A percentile compares a stretch with the other conserved stretches of the same genome.
phyloP scores from a whole-genome alignment of 2,888 invertebrate species.

The Pristionchus entomophagus region DNA sequence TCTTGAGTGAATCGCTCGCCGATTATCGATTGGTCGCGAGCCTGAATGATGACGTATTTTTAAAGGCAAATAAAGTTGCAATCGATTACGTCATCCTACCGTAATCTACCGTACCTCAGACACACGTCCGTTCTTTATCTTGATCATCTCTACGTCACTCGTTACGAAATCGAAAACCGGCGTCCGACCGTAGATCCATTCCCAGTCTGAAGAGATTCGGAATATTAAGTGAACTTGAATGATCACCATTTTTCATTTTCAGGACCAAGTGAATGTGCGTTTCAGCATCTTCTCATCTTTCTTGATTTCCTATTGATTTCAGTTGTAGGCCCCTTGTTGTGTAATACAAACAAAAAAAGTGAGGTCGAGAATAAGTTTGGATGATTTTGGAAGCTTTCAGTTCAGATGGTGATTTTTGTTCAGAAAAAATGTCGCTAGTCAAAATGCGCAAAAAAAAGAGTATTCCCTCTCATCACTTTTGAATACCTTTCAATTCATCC shows the following conservation, averaged over 20 bases:
- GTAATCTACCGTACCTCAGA: neutral
- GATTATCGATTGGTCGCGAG: slow-evolving; percentile 1
- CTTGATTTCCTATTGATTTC: neutral
- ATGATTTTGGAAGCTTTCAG: too few species aligned
- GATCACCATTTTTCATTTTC: too few species aligned
- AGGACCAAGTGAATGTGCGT: neutral
- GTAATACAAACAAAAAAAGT: too few species aligned
- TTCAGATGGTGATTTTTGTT: neutral
- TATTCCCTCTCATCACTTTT: neutral
- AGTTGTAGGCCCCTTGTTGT: neutral
- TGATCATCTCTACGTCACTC: neutral
- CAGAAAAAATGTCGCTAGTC: neutral
- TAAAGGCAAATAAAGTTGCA: neutral
- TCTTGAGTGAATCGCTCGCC: slow-evolving; percentile 25
- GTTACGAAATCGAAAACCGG: slow-evolving; percentile 82
- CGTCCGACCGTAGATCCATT: slow-evolving; percentile 90
- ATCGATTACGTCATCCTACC: neutral
- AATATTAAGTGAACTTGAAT: neutral
- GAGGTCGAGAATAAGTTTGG: too few species aligned
- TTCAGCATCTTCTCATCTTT: neutral
- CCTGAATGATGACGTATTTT: neutral
- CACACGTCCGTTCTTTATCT: neutral
- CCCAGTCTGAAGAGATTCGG: slow-evolving; percentile 80
- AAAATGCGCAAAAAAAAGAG: neutral
- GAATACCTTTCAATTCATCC: slow-evolving; percentile 47